These are phyloP conservation scores for Dasyprocta punctata DNA, from an alignment of 2,113 vertebrate genomes.

Conservation along the genomic window DNA sequence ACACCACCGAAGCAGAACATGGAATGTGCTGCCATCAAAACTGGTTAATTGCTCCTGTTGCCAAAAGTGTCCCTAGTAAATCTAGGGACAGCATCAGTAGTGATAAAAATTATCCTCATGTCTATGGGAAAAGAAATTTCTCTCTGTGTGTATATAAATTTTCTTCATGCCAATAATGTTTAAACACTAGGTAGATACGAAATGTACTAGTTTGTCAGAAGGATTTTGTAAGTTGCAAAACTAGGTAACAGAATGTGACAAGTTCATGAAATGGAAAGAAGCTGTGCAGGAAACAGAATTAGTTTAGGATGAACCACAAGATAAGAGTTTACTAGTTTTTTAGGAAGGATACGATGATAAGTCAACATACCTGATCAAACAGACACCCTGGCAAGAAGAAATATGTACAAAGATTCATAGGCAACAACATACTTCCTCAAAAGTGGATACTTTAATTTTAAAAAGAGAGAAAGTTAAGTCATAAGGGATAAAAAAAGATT, in stretches of 20 bases:
- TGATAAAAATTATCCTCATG: neutral
- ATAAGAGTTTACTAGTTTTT: neutral
- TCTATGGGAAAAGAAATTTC: neutral
- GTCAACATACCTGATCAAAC: neutral
- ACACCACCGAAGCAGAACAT: neutral
- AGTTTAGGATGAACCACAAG: neutral
- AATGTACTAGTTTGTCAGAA: neutral
- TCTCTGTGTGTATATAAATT: neutral
- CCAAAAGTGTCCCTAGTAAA: neutral
- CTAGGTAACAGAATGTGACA: neutral
- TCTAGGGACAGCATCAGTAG: no score
- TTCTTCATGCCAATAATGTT: neutral
- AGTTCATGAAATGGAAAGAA: neutral
- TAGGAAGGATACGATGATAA: neutral
- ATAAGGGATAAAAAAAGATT: neutral
- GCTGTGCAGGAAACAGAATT: neutral
- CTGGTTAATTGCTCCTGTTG: neutral
- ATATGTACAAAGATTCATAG: neutral
- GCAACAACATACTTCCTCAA: neutral
- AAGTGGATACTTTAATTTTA: neutral
- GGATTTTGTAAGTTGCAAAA: neutral
- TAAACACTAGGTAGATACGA: neutral
- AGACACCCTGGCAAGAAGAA: neutral
- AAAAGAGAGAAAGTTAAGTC: neutral
- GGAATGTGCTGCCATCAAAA: neutral